phyloP scores from a whole-genome alignment of 1,140 invertebrate genomes.

The Pseudomyrmex pallidus region DNA sequence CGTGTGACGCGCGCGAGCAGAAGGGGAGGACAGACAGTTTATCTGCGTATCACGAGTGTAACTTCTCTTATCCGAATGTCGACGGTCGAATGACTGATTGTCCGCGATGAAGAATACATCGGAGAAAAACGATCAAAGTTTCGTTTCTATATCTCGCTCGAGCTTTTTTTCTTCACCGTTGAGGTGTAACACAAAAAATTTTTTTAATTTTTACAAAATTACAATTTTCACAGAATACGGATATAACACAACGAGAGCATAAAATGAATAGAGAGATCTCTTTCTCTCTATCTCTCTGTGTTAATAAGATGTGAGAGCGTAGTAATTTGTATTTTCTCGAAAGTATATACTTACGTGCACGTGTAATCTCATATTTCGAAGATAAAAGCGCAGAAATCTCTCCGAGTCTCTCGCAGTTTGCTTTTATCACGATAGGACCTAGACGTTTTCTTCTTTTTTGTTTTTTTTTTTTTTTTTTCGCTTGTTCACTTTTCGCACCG shows the following conservation, averaged over 20 bases:
- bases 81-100: background rate
- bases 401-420: background rate
- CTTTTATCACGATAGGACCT: constrained; percentile 21
- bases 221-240: too few species aligned
- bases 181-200: background rate
- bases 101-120: background rate
- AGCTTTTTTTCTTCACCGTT: background rate
- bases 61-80: background rate
- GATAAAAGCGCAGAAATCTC: background rate
- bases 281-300: background rate
- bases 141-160: background rate
- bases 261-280: background rate
- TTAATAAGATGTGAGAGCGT: background rate
- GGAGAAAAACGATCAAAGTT: background rate
- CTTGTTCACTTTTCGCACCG: constrained; percentile 35
- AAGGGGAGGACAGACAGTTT: background rate
- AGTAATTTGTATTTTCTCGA: background rate
- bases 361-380: constrained; percentile 13
- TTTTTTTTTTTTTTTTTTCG: background rate
- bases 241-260: too few species aligned
- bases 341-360: constrained; percentile 10
- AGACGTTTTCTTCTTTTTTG: background rate
- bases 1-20: background rate
- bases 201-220: background rate
- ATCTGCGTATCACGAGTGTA: background rate